A percentile compares a stretch with the other conserved stretches of the same genome.
phyloP scores from a whole-genome alignment of 1,140 invertebrate genomes.

The Drosophila oshimai region DNA sequence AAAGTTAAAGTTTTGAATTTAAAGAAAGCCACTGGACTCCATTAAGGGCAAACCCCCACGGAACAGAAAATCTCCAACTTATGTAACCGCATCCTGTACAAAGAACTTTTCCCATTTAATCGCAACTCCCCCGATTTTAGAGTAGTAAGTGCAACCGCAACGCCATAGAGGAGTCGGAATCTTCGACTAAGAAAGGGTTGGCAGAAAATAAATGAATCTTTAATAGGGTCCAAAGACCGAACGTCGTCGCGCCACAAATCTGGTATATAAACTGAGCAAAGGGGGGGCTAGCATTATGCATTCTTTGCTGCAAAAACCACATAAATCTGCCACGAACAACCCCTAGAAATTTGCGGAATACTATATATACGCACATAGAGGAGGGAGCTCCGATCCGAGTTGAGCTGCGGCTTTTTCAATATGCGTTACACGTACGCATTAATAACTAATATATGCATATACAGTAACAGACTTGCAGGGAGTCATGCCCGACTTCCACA shows the following conservation, averaged over 20 bases:
- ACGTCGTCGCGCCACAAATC: conserved; percentile 63
- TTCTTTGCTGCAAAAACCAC: conserved; percentile 79
- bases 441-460: conserved; percentile 81
- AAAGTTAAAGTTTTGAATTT: background rate
- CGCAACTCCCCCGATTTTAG: background rate
- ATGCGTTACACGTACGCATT: conserved; percentile 78
- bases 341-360: conserved; percentile 18
- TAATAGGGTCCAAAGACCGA: conserved; percentile 63
- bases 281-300: conserved; percentile 66
- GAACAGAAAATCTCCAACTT: conserved; percentile 3
- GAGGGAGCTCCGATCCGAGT: conserved; percentile 37
- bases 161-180: conserved; percentile 10
- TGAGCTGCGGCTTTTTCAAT: conserved; percentile 71
- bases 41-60: conserved; percentile 9
- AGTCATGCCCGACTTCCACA: conserved; percentile 24
- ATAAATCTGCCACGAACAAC: conserved; percentile 70
- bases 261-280: conserved; percentile 58
- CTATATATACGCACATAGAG: background rate
- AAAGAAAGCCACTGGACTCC: conserved; percentile 9
- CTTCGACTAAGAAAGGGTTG: conserved; percentile 38
- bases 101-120: conserved; percentile 41
- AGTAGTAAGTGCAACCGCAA: conserved; percentile 54
- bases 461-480: conserved; percentile 54
- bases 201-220: conserved; percentile 69
- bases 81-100: conserved; percentile 47